These are phyloP conservation scores for Mungos mungo DNA, from an alignment of 2,113 vertebrate species.

Conservation along the genomic window DNA sequence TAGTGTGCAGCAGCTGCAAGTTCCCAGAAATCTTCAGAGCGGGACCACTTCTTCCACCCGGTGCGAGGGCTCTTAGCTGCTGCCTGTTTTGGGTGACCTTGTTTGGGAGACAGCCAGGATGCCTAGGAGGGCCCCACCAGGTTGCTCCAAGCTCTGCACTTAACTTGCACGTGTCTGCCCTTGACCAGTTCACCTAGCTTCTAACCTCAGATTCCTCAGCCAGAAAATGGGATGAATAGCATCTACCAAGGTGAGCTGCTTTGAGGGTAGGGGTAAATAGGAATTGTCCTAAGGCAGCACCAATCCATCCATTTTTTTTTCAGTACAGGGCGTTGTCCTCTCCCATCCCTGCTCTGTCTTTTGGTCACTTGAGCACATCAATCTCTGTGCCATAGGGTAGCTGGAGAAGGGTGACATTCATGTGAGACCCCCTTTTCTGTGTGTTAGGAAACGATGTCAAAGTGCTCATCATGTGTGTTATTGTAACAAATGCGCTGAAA, in stretches of 20 bases:
- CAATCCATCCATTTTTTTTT: rapidly evolving
- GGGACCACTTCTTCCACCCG: conserved; percentile 26
- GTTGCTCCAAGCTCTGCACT: neutral
- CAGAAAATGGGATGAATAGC: neutral
- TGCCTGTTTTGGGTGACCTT: neutral
- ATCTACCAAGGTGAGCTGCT: neutral
- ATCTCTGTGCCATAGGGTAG: neutral
- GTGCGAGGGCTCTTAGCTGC: neutral
- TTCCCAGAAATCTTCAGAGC: conserved; percentile 63
- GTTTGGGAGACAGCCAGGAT: neutral
- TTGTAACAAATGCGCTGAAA: neutral
- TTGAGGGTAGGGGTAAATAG: neutral
- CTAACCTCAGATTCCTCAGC: neutral
- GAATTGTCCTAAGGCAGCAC: neutral
- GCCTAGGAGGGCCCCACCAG: neutral
- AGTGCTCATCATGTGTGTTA: rapidly evolving
- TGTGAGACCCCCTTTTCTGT: neutral
- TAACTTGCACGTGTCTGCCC: too few relatives aligned
- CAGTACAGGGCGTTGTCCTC: rapidly evolving
- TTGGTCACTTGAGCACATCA: neutral
- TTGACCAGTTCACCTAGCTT: neutral
- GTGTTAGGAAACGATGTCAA: neutral
- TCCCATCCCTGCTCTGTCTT: neutral
- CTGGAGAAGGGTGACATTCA: neutral
- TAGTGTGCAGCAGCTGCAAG: conserved; percentile 65